These are phyloP conservation scores for Terrapene triunguis DNA, from an alignment of 2,113 vertebrate species.

Conservation along the genomic window DNA sequence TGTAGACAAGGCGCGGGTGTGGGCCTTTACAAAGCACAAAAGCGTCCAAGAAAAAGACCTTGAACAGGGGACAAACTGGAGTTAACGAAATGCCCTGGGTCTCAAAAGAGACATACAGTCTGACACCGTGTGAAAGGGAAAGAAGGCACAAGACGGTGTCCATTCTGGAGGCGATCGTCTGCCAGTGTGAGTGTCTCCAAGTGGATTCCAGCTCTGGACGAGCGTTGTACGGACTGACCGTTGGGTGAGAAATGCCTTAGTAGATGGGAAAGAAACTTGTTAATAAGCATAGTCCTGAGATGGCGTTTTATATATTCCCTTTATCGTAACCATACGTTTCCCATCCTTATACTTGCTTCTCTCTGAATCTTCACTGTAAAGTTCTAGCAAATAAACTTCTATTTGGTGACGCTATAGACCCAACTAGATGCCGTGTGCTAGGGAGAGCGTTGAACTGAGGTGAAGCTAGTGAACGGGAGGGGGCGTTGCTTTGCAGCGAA, in stretches of 20 bases:
- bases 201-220: too few species aligned
- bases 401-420: neutral
- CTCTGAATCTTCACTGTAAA: neutral
- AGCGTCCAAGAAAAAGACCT: neutral
- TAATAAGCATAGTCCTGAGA: neutral
- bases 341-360: neutral
- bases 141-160: neutral
- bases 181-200: too few species aligned
- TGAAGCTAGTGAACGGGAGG: too few species aligned
- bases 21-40: neutral
- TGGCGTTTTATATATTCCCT: neutral
- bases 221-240: neutral
- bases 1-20: fast-evolving
- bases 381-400: neutral
- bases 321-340: neutral
- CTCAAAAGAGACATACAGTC: neutral
- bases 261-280: neutral
- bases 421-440: neutral
- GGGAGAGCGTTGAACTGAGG: too few species aligned
- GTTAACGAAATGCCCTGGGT: neutral
- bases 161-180: too few species aligned
- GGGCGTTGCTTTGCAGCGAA: too few species aligned
- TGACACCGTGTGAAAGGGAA: neutral
- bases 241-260: neutral
- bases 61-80: neutral